Conservation (phyloP, 2,113 vertebrate species). For the Tachysurus vachellii region DNA sequence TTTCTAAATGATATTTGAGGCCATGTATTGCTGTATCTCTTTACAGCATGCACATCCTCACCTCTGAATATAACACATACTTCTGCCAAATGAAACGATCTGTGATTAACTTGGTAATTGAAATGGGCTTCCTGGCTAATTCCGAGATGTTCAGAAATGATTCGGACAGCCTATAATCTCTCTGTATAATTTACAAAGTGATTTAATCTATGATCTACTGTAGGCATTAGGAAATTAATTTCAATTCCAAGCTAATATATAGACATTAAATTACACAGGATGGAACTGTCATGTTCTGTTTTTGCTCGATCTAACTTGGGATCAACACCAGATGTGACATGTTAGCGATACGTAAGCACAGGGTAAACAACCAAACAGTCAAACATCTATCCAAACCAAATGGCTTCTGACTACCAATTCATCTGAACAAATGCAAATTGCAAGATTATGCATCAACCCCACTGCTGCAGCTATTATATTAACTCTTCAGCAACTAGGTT, state of each 20-base stretch:
- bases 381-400: constrained; percentile 1
- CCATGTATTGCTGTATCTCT: neutral
- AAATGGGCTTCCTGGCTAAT: constrained; percentile 30
- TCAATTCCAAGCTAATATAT: constrained; percentile 19
- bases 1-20: neutral
- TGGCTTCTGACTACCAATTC: constrained; percentile 2
- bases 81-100: constrained; percentile 35
- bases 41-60: neutral
- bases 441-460: neutral
- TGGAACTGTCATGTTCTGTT: constrained; percentile 26
- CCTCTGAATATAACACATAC: neutral
- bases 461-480: neutral
- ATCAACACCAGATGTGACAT: constrained; percentile 23
- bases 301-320: constrained; percentile 14
- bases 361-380: neutral
- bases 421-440: too few species aligned
- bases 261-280: constrained; percentile 6
- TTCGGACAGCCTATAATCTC: constrained; percentile 33
- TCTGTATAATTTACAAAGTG: constrained; percentile 3
- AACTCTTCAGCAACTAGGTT: neutral
- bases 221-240: constrained; percentile 27
- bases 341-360: constrained; percentile 1
- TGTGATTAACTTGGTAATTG: constrained; percentile 49
- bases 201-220: constrained; percentile 34
- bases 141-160: constrained; percentile 36